These are phyloP conservation scores for Eilema griseolum DNA, from an alignment of 2,888 invertebrate species.

Conservation along the genomic window DNA sequence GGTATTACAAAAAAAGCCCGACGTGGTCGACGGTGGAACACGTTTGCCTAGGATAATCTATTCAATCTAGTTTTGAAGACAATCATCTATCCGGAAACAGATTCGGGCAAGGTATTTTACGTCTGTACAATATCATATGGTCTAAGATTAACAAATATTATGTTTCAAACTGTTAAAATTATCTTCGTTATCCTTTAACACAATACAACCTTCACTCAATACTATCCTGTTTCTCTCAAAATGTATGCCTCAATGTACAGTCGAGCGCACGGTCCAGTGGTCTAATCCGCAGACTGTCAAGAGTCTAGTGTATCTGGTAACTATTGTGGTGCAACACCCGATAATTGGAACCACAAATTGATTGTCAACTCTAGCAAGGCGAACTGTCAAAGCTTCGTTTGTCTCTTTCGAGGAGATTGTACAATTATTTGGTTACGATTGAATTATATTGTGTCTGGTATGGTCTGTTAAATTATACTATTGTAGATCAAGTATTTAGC, in stretches of 20 bases:
- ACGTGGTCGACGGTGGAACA: no score
- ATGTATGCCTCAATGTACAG: conserved; percentile 16
- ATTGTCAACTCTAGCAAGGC: conserved; percentile 35
- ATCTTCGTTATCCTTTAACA: no score
- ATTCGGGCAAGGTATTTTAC: no score
- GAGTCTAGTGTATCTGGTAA: conserved; percentile 27
- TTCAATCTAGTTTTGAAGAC: no score
- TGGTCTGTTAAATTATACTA: no score
- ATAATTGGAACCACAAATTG: conserved; percentile 58
- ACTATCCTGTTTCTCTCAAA: background rate
- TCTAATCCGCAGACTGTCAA: conserved; percentile 21
- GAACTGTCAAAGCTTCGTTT: conserved; percentile 13
- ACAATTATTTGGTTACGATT: background rate
- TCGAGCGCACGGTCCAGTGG: conserved; percentile 23
- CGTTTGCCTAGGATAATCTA: no score
- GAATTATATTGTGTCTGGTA: background rate
- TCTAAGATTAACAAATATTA: no score
- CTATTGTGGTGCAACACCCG: conserved; percentile 45
- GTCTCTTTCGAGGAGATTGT: background rate
- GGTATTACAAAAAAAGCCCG: no score
- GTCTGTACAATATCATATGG: no score
- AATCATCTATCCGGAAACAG: no score
- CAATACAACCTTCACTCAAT: background rate
- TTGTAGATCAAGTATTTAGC: no score
- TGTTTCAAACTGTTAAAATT: no score